Evolutionary conservation across 1,140 invertebrate species (phyloP), one percentile per base, ranked within the genome.

Genomic region (Rhopalosiphum padi): DNA sequence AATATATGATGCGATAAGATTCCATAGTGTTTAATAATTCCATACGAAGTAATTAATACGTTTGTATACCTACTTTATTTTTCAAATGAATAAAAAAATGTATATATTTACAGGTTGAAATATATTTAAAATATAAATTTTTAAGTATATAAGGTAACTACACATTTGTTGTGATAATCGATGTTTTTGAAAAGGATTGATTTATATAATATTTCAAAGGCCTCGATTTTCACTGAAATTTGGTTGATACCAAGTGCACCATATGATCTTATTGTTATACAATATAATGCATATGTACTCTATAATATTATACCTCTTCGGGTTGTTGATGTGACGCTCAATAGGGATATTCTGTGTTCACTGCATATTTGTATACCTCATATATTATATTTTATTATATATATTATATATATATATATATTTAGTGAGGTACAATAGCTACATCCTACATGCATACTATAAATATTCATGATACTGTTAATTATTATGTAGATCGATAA

Each of bases 401-500:
- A 82, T 82, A 25, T n/a, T 21, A 82, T 35, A 37, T 41, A 37
- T 41, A 23, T 8, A 77, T 37, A 23, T 37, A 41, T 83, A 83
- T 25, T 43, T 37, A 8, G 15, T 15, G 15, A 51, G 48, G 48
- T 51, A 51, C 15, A 51, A 51, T 51, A 51, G 48, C 48, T 51
- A 51, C 48, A 51, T 51, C 48, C 21, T 51, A 22, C 18, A 37
- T 37, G 15, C 23, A 85, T 30, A 43, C 0, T 85, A 43, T 86
- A 23, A 41, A 43, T 43, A 86, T 86, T 86, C 83, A 86, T 86
- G 41, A 86, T 43, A 86, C 8, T 85, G 60, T 68, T 68, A 68
- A 68, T 68, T 68, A 68, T 68, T 68, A 86, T 86, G 23, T 43
- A 22, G 83, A 86, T 86, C 83, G 83, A 86, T 86, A 86, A 30